These are phyloP conservation scores for Meganola albula DNA, from an alignment of 2,888 invertebrate species.

Conservation along the genomic window DNA sequence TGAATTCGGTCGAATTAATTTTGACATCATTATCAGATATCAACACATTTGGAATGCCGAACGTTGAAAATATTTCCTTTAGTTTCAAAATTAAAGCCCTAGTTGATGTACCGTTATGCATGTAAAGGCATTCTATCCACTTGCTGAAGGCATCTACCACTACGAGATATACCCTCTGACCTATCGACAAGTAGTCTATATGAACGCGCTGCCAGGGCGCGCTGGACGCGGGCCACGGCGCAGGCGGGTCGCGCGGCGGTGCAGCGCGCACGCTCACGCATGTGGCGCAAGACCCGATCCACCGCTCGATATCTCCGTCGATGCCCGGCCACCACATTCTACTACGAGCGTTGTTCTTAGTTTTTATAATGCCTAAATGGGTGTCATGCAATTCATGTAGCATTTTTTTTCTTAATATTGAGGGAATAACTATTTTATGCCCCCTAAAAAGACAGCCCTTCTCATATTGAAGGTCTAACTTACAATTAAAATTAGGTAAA, in stretches of 20 bases:
- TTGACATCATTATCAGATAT: background rate
- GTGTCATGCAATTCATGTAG: slow-evolving; percentile 13
- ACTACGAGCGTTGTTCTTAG: slow-evolving; percentile 7
- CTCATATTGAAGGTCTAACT: slow-evolving; percentile 1
- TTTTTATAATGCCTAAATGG: slow-evolving; percentile 15
- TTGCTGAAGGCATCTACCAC: background rate
- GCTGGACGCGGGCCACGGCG: slow-evolving; percentile 16
- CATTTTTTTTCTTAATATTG: slow-evolving; percentile 6
- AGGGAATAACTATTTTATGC: slow-evolving; percentile 4
- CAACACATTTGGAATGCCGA: background rate
- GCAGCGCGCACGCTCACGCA: background rate
- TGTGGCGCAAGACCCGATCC: background rate
- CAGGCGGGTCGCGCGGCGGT: slow-evolving; percentile 7
- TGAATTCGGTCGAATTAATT: background rate
- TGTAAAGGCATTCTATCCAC: background rate
- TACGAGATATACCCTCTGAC: background rate
- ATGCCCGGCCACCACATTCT: slow-evolving; percentile 18
- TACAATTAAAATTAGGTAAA: slow-evolving; percentile 2
- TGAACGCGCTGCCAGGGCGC: slow-evolving; percentile 2
- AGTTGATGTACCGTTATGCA: background rate
- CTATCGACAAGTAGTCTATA: background rate
- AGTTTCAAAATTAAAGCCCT: background rate
- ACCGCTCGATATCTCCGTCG: slow-evolving; percentile 15
- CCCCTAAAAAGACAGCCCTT: slow-evolving; percentile 3
- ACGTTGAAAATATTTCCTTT: background rate